Base-by-base conservation (phyloP, 2,797 vertebrate genomes). In the Salarias fasciatus region DNA sequence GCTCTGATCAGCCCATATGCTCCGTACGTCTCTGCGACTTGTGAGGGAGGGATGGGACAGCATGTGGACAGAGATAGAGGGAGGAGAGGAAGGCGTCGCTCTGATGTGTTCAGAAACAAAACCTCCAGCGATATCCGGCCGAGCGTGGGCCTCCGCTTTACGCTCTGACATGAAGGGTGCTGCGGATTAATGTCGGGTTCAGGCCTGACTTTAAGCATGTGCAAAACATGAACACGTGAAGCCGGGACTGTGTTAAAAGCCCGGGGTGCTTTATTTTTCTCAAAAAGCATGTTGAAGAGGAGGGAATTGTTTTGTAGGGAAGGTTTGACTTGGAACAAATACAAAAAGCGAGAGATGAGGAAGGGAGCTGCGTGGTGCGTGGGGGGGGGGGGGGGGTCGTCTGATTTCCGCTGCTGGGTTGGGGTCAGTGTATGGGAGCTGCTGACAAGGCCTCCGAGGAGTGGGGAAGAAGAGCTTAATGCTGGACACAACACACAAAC, bases 381-480 rank as follows among this genome's bases (percentile, higher is more conserved):
- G n/a, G n/a, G n/a, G n/a, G 18, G 24, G n/a, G n/a, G n/a, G n/a
- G 18, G 24, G 8, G 63, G 74, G 77, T 77, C 28, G 5, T 53
- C 40, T 14, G 56, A 68, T 77, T 83, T 83, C 82, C 53, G 45
- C 52, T 60, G 79, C 42, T 43, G 41, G 72, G 69, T 55, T 46
- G 0, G 54, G 67, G 77, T 80, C 72, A 53, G 46, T 55, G 44
- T 51, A 41, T 46, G 69, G 76, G 70, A 84, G 79, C 70, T 66
- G 80, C 70, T 69, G 71, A 77, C 52, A 11, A 12, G 38, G 58
- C 59, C 70, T 59, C 63, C 53, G 63, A 47, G 70, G 64, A 66
- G 44, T 12, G 12, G 38, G 33, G 28, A 49, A 24, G 36, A 49
- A 4, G 44, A 52, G 57, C 53, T 80, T 55, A 54, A 57, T 47